phyloP scores from a whole-genome alignment of 2,113 vertebrate genomes.

The Neotragus moschatus region DNA sequence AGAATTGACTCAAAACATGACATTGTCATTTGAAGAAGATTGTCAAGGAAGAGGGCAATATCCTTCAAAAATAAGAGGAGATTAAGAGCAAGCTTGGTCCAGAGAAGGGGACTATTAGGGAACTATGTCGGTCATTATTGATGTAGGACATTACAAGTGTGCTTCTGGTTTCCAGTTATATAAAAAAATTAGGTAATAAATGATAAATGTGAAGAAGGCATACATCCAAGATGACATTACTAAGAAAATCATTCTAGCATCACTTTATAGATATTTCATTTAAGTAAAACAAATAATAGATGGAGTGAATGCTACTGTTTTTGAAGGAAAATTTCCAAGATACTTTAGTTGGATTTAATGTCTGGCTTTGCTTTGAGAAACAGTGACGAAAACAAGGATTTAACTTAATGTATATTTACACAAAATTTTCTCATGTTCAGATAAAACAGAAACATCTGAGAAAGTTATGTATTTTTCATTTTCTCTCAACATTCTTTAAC shows the following conservation, averaged over 20 bases:
- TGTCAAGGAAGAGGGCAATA: not conserved
- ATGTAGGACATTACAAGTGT: not conserved
- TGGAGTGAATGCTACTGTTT: not conserved
- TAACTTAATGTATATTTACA: not conserved
- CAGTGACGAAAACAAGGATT: not conserved
- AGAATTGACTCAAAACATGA: not conserved
- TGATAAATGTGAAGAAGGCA: not conserved
- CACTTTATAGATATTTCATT: not conserved
- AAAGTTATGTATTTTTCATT: not conserved
- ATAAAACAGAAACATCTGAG: not conserved
- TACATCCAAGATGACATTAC: not conserved
- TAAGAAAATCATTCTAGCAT: not conserved
- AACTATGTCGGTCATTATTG: not conserved
- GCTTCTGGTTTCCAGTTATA: not conserved
- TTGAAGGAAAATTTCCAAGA: not conserved
- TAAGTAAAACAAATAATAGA: not conserved
- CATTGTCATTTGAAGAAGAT: constrained; percentile 12
- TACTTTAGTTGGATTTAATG: not conserved
- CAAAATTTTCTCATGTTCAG: not conserved
- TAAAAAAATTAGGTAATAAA: not conserved
- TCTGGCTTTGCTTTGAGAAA: not conserved
- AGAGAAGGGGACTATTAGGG: not conserved
- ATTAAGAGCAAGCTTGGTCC: not conserved
- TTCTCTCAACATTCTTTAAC: not conserved
- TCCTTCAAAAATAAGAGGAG: constrained; percentile 18